Evolutionary conservation across 2,113 vertebrate genomes (phyloP).

Genomic region (Aix galericulata): DNA sequence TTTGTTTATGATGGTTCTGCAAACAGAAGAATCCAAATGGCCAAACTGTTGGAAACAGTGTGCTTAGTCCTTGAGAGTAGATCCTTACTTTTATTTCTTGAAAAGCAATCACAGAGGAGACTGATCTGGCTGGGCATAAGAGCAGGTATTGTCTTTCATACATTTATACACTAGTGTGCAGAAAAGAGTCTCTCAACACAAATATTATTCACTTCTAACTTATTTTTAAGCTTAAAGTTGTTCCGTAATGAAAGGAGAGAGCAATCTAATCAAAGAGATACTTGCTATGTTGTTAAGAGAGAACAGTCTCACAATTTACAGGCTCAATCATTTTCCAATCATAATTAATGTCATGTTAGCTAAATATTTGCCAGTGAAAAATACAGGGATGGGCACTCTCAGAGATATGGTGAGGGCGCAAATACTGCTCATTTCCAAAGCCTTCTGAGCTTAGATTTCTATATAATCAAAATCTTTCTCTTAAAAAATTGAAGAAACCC

Average conservation of each 20-base stretch:
- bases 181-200: not conserved
- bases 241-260: conserved; percentile 10
- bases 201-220: conserved; percentile 4
- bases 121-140: not conserved
- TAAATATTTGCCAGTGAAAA: not conserved
- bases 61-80: not conserved
- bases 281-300: not conserved
- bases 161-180: fast-evolving
- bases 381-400: not conserved
- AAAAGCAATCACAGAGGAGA: not conserved
- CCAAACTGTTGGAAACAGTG: not conserved
- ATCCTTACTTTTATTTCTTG: not conserved
- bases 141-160: not conserved
- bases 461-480: not conserved
- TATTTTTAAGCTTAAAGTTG: not conserved
- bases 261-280: not conserved
- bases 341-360: not conserved
- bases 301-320: not conserved
- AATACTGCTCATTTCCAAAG: not conserved
- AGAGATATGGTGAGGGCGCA: not conserved
- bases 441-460: not conserved
- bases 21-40: not conserved
- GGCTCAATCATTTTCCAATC: conserved; percentile 35
- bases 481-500: not conserved
- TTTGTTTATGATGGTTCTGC: not conserved